Conservation (phyloP, 2,113 vertebrate species). For the Deroptyus accipitrinus region DNA sequence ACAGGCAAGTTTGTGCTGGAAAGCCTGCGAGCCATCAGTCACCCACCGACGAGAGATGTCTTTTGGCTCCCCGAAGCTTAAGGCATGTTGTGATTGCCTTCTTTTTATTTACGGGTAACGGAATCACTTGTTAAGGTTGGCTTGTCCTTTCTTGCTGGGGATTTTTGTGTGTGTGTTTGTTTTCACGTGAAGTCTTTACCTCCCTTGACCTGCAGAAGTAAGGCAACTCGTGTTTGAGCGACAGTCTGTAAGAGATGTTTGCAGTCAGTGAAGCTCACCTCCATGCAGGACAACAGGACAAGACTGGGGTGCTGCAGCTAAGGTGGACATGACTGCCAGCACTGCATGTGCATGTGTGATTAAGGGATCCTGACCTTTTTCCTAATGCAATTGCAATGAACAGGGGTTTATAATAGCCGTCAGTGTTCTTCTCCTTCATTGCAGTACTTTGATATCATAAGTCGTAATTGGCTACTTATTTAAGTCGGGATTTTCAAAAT, state of each 20-base stretch:
- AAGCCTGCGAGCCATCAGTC: neutral
- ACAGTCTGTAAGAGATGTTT: neutral
- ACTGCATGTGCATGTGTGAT: accelerated
- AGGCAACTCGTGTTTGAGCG: neutral
- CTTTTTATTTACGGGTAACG: conserved; percentile 43
- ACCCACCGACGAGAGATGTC: neutral
- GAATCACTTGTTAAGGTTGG: conserved; percentile 33
- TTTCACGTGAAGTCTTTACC: conserved; percentile 42
- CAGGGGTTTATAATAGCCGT: neutral
- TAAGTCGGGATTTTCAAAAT: neutral
- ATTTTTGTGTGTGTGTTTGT: conserved; percentile 25
- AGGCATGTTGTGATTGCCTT: neutral
- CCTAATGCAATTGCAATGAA: neutral
- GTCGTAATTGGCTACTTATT: neutral
- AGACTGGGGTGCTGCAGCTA: neutral
- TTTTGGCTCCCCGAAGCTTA: conserved; percentile 21
- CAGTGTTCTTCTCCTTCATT: neutral
- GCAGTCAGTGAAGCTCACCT: neutral
- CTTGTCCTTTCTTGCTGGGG: conserved; percentile 60
- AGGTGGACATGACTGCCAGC: neutral
- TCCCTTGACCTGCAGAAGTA: conserved; percentile 27
- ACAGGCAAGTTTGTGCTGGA: conserved; percentile 51
- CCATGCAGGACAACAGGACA: neutral
- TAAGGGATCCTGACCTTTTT: neutral
- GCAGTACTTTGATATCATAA: neutral